phyloP scores from a whole-genome alignment of 2,888 invertebrate genomes.

The Helicoverpa assulta region DNA sequence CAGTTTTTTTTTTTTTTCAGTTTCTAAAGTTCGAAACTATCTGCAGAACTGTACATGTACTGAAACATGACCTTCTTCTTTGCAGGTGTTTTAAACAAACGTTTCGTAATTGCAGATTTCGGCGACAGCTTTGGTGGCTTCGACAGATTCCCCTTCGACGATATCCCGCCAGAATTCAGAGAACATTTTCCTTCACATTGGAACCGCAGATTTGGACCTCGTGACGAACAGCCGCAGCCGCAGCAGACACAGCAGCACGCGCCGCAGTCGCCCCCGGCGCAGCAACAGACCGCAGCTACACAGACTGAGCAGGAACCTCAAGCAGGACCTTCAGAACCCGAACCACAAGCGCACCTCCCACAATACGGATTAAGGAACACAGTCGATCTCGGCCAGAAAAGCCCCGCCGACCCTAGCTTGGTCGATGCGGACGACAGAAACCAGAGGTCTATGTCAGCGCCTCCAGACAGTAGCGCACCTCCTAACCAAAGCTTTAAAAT shows the following conservation, averaged over 20 bases:
- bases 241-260: slow-evolving; percentile 64
- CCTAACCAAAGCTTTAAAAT: slow-evolving; percentile 75
- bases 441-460: slow-evolving; percentile 95
- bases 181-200: slow-evolving; percentile 86
- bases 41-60: slow-evolving; percentile 26
- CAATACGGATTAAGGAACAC: slow-evolving; percentile 94
- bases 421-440: slow-evolving; percentile 91
- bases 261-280: slow-evolving; percentile 68
- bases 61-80: slow-evolving; percentile 49
- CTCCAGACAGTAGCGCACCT: slow-evolving; percentile 89
- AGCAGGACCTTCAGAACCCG: slow-evolving; percentile 69
- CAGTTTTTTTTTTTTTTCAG: slow-evolving; percentile 8
- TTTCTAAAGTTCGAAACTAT: slow-evolving; percentile 10
- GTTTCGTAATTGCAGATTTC: slow-evolving; percentile 85
- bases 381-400: slow-evolving; percentile 94
- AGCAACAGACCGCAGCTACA: slow-evolving; percentile 80
- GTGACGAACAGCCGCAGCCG: slow-evolving; percentile 73
- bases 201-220: slow-evolving; percentile 81
- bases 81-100: slow-evolving; percentile 72
- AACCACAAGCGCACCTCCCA: slow-evolving; percentile 82
- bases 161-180: slow-evolving; percentile 87
- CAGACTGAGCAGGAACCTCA: slow-evolving; percentile 80
- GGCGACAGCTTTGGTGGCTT: slow-evolving; percentile 87
- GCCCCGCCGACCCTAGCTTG: slow-evolving; percentile 87
- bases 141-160: slow-evolving; percentile 89